A percentile compares a stretch with the other conserved stretches of the same genome.
Conservation (phyloP, 2,797 vertebrate species). For the Babyrousa celebensis region DNA sequence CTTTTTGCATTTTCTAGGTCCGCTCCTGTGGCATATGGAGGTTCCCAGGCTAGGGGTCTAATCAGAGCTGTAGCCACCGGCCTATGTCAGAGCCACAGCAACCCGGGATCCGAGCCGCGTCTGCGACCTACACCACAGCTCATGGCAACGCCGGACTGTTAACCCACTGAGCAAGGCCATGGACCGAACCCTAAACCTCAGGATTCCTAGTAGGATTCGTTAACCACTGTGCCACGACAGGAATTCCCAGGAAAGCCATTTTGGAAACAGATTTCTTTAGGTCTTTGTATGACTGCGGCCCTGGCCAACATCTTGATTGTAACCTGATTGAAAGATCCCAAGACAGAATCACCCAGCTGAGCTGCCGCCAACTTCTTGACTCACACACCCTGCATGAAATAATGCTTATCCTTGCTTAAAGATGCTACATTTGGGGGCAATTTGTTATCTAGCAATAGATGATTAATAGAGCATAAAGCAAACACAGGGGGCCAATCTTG, state of each 20-base stretch:
- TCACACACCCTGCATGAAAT: not conserved
- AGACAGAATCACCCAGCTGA: not conserved
- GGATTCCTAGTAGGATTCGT: too few species aligned
- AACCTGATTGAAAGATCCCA: not conserved
- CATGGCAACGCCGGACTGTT: too few species aligned
- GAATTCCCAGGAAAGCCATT: not conserved
- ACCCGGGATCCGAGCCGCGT: too few species aligned
- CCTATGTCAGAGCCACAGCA: too few species aligned
- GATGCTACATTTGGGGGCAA: not conserved
- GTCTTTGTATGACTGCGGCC: not conserved
- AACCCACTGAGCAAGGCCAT: too few species aligned
- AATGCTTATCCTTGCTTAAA: constrained; percentile 6
- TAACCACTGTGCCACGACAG: too few species aligned
- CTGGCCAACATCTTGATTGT: not conserved
- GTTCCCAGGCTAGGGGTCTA: too few species aligned
- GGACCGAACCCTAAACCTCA: too few species aligned
- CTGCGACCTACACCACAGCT: too few species aligned
- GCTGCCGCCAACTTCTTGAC: not conserved
- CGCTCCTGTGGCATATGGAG: too few species aligned
- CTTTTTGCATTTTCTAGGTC: too few species aligned
- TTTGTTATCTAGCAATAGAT: not conserved
- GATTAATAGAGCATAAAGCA: not conserved
- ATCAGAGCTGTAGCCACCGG: too few species aligned
- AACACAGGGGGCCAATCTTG: not conserved
- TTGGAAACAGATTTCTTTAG: not conserved